Evolutionary conservation across 2,113 vertebrate species (phyloP), one percentile per base, ranked within the genome.

Genomic region (Oceanodroma tethys): DNA sequence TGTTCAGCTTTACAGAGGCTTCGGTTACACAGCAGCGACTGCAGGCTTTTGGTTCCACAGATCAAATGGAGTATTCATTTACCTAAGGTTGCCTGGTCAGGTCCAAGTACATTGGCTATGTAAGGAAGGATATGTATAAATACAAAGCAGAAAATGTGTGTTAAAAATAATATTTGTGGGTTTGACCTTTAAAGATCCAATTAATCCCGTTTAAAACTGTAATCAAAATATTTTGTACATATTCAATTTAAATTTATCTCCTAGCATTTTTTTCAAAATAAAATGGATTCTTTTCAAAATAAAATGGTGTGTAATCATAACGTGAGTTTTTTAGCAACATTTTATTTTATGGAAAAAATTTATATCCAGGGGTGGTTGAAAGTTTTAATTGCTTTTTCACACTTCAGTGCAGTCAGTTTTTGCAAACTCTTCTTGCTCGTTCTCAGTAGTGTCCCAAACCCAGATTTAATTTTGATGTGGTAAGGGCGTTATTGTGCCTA

Each of bases 311-410:
- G 6, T 30, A 68, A 89, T 79, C 53, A 60, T 67, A 74, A 52
- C 27, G 40, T 18, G 1, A 58, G 22, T 2, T 56, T 84, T 93
- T 81, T 30, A 72, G 17, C 23, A 93, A 50, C 7, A 48, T 75
- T 89, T 79, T 94, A 65, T 62, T 92, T 95, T 34, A 79, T 91
- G 29, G 38, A 89, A 89, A 94, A 93, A 14, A 60, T 79, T 90
- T 86, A 14, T 84, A 66, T 81, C 65, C 68, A 78, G 67, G 27
- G 4, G 60, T 92, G 60, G 36, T 42, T 95, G 58, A 20, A 94
- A 91, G 70, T 95, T 96, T 95, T 97, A 96, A 97, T 95, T 95
- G 86, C 93, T 96, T 97, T 97, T 97, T 96, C 78, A 88, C 89
- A 93, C 83, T 95, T 94, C 91, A 95, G 5, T 89, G 91, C 48